These are phyloP conservation scores for Hystrix brachyura DNA, from an alignment of 2,113 vertebrate species.

Conservation along the genomic window DNA sequence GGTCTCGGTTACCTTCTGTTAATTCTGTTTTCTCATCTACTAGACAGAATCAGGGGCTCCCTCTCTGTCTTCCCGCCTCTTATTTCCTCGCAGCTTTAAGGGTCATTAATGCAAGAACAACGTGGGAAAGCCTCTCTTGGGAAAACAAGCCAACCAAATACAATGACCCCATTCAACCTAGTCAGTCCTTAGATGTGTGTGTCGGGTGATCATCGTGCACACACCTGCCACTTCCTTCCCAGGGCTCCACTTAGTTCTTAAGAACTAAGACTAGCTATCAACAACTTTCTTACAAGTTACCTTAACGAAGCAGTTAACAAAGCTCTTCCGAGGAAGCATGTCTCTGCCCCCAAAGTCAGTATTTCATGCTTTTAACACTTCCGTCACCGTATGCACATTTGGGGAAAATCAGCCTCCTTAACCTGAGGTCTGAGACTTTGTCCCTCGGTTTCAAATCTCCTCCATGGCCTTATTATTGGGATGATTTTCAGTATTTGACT, in stretches of 20 bases:
- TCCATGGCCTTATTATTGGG: neutral
- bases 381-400: fast-evolving
- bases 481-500: neutral
- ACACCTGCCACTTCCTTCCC: neutral
- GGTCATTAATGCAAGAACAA: neutral
- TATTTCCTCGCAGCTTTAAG: neutral
- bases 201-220: neutral
- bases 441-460: neutral
- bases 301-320: neutral
- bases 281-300: neutral
- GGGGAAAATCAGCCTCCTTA: neutral
- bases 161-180: neutral
- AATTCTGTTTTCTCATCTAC: neutral
- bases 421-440: neutral
- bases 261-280: neutral
- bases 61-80: neutral
- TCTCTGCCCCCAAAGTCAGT: neutral
- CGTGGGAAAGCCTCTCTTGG: neutral
- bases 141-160: neutral
- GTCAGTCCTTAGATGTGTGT: neutral
- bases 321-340: neutral
- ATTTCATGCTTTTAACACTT: neutral
- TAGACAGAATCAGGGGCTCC: neutral
- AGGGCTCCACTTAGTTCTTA: neutral
- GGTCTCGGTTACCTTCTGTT: neutral